These are phyloP conservation scores for Theristus sp. DNA, from an alignment of 2,888 invertebrate genomes.

Conservation along the genomic window DNA sequence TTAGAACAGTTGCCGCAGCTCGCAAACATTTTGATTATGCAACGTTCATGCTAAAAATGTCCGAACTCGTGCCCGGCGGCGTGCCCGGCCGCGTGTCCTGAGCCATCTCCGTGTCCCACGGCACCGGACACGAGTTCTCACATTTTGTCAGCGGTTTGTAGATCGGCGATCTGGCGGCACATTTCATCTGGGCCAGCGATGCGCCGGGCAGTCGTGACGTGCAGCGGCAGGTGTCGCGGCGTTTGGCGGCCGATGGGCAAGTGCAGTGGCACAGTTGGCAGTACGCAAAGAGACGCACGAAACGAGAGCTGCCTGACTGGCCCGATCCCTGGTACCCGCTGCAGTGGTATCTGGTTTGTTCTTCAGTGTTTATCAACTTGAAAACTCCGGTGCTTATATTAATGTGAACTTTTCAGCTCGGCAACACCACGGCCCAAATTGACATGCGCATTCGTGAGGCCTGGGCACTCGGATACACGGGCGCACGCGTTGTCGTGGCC, in stretches of 20 bases:
- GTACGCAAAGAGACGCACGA: not conserved
- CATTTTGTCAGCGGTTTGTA: too few relatives aligned
- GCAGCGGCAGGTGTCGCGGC: not conserved
- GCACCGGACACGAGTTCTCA: too few relatives aligned
- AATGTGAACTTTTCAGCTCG: constrained; percentile 64
- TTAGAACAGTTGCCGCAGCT: too few relatives aligned
- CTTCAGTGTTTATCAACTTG: too few relatives aligned
- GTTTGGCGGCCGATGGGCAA: not conserved
- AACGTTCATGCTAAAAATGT: too few relatives aligned
- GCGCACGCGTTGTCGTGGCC: constrained; percentile 55
- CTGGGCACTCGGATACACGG: constrained; percentile 58
- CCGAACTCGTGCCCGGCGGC: too few relatives aligned
- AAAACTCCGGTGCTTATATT: too few relatives aligned
- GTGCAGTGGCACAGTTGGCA: not conserved
- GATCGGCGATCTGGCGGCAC: not conserved
- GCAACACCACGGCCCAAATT: constrained; percentile 76
- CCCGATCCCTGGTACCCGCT: not conserved
- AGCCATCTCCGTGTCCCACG: too few relatives aligned
- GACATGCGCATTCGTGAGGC: constrained; percentile 86
- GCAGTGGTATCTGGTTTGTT: not conserved
- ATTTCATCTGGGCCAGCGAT: not conserved
- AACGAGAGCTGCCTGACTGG: not conserved
- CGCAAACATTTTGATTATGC: too few relatives aligned
- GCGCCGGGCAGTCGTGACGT: too few relatives aligned
- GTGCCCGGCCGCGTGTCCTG: too few relatives aligned